Conservation (phyloP, 2,113 vertebrate genomes). For the Pyrgilauda ruficollis region DNA sequence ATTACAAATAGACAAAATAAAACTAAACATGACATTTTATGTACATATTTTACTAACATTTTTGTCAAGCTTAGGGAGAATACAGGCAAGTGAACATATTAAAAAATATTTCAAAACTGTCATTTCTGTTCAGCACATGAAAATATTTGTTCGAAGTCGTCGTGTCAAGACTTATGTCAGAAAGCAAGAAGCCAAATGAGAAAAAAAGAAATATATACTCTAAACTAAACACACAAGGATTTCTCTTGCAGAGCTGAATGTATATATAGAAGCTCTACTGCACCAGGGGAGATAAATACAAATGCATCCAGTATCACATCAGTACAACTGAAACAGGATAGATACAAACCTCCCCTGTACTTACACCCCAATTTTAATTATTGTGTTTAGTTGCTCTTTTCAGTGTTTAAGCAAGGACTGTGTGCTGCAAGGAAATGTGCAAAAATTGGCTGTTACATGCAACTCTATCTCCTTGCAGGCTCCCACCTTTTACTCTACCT, state of each 20-base stretch:
- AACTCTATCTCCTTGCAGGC: neutral
- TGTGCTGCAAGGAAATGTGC: neutral
- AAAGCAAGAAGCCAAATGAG: neutral
- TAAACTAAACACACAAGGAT: neutral
- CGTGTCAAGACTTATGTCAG: neutral
- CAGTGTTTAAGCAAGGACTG: neutral
- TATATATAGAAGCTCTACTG: neutral
- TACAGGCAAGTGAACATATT: neutral
- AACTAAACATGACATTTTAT: neutral
- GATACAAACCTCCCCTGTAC: neutral
- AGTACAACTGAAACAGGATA: neutral
- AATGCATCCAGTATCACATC: neutral
- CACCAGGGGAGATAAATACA: neutral
- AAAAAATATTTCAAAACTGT: neutral
- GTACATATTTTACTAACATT: neutral
- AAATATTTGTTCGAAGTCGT: slow-evolving; percentile 1
- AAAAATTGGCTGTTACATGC: neutral
- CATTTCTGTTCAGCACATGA: neutral
- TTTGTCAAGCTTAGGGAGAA: neutral
- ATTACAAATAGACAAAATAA: neutral
- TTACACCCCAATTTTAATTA: neutral
- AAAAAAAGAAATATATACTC: neutral
- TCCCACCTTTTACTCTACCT: neutral
- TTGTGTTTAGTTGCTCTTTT: neutral
- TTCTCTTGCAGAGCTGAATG: neutral